Percentiles rank a stretch among this genome's conserved stretches.
Conservation (phyloP, 2,797 vertebrate species). For the Syndactyla subalaris region DNA sequence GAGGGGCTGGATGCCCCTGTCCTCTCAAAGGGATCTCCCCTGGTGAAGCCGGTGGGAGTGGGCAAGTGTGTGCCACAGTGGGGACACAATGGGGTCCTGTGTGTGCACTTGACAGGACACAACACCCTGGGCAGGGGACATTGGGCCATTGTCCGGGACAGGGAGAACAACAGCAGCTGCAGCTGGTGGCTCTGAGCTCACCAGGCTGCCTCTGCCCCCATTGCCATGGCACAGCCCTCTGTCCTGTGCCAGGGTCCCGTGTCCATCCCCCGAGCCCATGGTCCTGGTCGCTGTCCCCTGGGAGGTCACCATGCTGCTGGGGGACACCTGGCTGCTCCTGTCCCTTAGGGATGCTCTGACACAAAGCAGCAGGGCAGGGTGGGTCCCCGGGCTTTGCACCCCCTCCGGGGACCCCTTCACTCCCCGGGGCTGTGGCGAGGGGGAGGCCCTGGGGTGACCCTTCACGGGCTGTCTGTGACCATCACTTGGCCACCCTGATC, state of each 20-base stretch:
- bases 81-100: constrained; percentile 62
- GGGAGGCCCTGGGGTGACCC: neutral
- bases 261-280: fast-evolving
- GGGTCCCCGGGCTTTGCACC: neutral
- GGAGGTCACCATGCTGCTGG: neutral
- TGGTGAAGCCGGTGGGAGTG: neutral
- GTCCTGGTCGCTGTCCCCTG: neutral
- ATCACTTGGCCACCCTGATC: neutral
- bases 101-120: neutral
- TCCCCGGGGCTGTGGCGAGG: neutral
- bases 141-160: constrained; percentile 48
- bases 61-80: neutral
- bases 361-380: neutral
- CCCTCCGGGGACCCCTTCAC: fast-evolving
- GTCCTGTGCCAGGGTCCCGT: neutral
- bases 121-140: constrained; percentile 1
- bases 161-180: constrained; percentile 66
- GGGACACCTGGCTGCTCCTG: neutral
- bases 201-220: neutral
- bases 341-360: neutral
- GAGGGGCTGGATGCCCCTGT: neutral
- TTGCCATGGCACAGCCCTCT: neutral
- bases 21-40: neutral
- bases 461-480: neutral
- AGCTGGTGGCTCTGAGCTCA: constrained; percentile 56